phyloP scores from a whole-genome alignment of 1,140 invertebrate species.

The Scaptomyza pallida region DNA sequence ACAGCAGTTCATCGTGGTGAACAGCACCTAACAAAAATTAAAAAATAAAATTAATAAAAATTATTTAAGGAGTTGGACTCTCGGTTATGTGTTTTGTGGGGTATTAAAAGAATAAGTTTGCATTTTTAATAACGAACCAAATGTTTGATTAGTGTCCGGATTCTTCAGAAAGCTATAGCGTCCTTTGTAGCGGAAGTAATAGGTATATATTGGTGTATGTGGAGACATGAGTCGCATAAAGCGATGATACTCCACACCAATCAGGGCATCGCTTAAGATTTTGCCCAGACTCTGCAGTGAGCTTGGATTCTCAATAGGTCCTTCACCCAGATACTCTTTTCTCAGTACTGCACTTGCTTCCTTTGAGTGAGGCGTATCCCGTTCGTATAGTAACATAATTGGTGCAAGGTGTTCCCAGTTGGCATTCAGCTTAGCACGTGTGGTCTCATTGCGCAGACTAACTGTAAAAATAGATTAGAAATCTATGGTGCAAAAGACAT shows the following conservation, averaged over 20 bases:
- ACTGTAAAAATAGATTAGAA: constrained; percentile 22
- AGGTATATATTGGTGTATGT: constrained; percentile 85
- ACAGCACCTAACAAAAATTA: too few relatives aligned
- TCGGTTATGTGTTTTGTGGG: too few relatives aligned
- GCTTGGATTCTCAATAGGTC: constrained; percentile 31
- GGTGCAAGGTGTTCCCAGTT: constrained; percentile 85
- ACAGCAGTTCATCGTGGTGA: constrained; percentile 87
- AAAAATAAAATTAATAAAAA: too few relatives aligned
- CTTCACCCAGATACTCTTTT: constrained; percentile 51
- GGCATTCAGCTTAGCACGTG: constrained; percentile 75
- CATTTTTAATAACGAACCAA: constrained; percentile 79
- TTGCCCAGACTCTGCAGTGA: constrained; percentile 63
- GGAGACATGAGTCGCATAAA: constrained; percentile 84
- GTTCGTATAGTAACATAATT: constrained; percentile 85
- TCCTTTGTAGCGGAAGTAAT: constrained; percentile 85
- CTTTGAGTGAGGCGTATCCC: constrained; percentile 83
- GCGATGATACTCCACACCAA: constrained; percentile 85
- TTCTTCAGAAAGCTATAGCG: constrained; percentile 85
- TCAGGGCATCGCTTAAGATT: constrained; percentile 85
- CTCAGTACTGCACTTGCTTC: constrained; percentile 71
- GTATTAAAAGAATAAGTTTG: too few relatives aligned
- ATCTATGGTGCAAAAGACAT: constrained; percentile 49
- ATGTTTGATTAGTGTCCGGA: constrained; percentile 82
- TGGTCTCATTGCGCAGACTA: constrained; percentile 56
- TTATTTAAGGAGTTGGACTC: too few relatives aligned